These are phyloP conservation scores for Crotalus adamanteus DNA, from an alignment of 2,797 vertebrate genomes.

Conservation along the genomic window DNA sequence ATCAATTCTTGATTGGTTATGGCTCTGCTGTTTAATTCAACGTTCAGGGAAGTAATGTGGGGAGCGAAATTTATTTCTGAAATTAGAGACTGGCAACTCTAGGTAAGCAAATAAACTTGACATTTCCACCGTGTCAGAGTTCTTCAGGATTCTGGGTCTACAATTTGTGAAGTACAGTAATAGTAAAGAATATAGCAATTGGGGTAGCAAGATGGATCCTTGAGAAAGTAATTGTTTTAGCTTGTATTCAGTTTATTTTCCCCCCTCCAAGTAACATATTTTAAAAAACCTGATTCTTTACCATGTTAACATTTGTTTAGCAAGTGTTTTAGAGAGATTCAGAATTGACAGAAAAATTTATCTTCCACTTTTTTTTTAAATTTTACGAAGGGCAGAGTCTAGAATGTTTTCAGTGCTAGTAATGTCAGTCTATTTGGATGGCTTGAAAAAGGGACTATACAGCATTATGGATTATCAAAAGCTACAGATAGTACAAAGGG, in stretches of 20 bases:
- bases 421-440: neutral
- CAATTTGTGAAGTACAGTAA: neutral
- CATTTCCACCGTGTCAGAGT: neutral
- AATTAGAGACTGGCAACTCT: neutral
- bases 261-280: neutral
- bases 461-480: neutral
- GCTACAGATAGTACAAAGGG: neutral
- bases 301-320: neutral
- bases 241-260: neutral
- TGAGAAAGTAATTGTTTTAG: neutral
- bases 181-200: neutral
- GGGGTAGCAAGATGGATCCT: neutral
- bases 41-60: neutral
- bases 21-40: neutral
- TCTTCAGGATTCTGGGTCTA: neutral
- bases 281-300: neutral
- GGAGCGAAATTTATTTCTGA: neutral
- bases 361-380: too few relatives aligned
- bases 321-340: neutral
- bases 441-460: neutral
- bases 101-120: neutral
- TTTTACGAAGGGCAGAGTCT: neutral
- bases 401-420: neutral
- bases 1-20: neutral
- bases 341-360: neutral